phyloP scores from a whole-genome alignment of 2,113 vertebrate species.

The Ailuropoda melanoleuca region DNA sequence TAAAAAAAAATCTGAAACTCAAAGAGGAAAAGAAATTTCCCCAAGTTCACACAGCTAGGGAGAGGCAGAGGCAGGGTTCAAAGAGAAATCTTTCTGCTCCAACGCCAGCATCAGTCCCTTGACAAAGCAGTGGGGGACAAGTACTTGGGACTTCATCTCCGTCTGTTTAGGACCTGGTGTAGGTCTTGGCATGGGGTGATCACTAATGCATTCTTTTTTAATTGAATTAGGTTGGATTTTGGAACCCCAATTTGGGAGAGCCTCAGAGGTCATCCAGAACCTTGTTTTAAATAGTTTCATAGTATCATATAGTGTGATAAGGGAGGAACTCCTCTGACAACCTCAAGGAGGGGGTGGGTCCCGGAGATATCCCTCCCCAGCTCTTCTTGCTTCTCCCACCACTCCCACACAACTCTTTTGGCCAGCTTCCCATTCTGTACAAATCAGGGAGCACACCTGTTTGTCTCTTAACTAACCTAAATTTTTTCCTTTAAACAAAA shows the following conservation, averaged over 20 bases:
- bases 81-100: neutral
- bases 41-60: neutral
- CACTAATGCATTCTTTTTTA: neutral
- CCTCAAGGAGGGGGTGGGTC: neutral
- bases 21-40: neutral
- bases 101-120: neutral
- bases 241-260: neutral
- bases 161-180: neutral
- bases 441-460: neutral
- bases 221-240: neutral
- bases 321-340: neutral
- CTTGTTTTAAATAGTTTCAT: neutral
- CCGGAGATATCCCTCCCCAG: neutral
- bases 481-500: neutral
- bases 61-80: neutral
- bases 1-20: neutral
- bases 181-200: neutral
- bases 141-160: neutral
- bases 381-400: neutral
- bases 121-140: neutral
- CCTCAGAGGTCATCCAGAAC: neutral
- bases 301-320: neutral
- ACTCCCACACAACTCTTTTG: neutral
- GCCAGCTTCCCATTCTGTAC: neutral
- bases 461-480: neutral